A percentile compares a stretch with the other conserved stretches of the same genome.
phyloP scores from a whole-genome alignment of 2,797 vertebrate species.

The Atherinosoma microstoma region DNA sequence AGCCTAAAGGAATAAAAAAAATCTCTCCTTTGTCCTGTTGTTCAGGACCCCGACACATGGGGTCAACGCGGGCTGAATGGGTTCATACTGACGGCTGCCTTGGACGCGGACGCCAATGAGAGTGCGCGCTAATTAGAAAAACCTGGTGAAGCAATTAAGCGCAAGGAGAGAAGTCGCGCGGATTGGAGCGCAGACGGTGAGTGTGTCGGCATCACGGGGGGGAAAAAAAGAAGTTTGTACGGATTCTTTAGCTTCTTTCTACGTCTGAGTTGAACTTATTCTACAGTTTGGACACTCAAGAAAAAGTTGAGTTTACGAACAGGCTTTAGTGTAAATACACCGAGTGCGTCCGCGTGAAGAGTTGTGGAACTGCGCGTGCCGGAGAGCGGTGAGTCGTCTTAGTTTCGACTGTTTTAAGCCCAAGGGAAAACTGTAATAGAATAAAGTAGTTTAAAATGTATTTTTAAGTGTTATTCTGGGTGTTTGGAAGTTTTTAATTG shows the following conservation, averaged over 20 bases:
- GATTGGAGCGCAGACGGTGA: conserved; percentile 58
- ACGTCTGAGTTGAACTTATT: neutral
- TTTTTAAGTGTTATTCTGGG: neutral
- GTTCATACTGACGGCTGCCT: conserved; percentile 40
- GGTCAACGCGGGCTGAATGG: conserved; percentile 67
- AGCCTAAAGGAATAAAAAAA: conserved; percentile 41
- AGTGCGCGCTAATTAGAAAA: conserved; percentile 75
- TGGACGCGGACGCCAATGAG: conserved; percentile 52
- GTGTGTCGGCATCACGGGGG: conserved; percentile 12
- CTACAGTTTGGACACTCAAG: neutral
- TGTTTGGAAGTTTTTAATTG: neutral
- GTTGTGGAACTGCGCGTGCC: conserved; percentile 34
- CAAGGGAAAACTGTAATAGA: neutral
- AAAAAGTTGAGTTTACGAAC: conserved; percentile 6
- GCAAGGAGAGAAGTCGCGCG: conserved; percentile 48
- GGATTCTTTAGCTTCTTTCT: neutral
- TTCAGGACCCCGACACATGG: conserved; percentile 67
- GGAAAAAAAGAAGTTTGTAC: neutral
- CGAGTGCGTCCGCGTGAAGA: conserved; percentile 21
- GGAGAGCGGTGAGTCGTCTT: conserved; percentile 54
- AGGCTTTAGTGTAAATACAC: neutral
- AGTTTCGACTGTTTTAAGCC: neutral
- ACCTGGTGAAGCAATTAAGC: conserved; percentile 78
- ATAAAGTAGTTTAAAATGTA: neutral
- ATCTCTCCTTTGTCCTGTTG: conserved; percentile 52